Conservation (phyloP, 2,888 invertebrate genomes). For the Unio delphinus region DNA sequence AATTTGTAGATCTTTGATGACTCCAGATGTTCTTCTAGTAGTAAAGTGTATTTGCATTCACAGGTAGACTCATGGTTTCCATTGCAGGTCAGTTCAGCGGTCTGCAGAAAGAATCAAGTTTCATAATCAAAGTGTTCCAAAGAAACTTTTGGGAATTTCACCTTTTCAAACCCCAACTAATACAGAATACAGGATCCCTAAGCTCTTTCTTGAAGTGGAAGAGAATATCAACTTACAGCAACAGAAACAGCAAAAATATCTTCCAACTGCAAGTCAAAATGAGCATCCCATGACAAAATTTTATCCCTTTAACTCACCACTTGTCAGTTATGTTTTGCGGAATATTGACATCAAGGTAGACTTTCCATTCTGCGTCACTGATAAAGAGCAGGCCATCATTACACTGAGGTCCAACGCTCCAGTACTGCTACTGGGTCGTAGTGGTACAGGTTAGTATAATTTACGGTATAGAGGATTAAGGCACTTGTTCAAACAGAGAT, state of each 20-base stretch:
- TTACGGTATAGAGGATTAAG: too few species aligned
- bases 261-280: slow-evolving; percentile 50
- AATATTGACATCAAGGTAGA: slow-evolving; percentile 47
- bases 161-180: too few species aligned
- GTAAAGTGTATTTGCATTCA: too few species aligned
- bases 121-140: too few species aligned
- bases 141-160: too few species aligned
- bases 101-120: too few species aligned
- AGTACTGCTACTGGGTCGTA: slow-evolving; percentile 57
- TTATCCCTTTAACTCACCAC: slow-evolving; percentile 52
- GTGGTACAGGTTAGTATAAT: slow-evolving; percentile 49
- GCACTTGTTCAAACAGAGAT: too few species aligned
- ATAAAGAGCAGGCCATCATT: slow-evolving; percentile 55
- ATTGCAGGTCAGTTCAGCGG: too few species aligned
- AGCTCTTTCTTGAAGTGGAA: not conserved
- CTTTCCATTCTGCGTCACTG: slow-evolving; percentile 60
- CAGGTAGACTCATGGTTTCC: too few species aligned
- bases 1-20: too few species aligned
- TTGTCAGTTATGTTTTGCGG: slow-evolving; percentile 48
- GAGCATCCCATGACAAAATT: slow-evolving; percentile 61
- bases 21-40: too few species aligned
- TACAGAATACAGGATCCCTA: too few species aligned
- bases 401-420: slow-evolving; percentile 41
- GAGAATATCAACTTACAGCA: not conserved
- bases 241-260: slow-evolving; percentile 23